Base-by-base conservation (phyloP, 2,797 vertebrate genomes). In the Peromyscus aztecus region DNA sequence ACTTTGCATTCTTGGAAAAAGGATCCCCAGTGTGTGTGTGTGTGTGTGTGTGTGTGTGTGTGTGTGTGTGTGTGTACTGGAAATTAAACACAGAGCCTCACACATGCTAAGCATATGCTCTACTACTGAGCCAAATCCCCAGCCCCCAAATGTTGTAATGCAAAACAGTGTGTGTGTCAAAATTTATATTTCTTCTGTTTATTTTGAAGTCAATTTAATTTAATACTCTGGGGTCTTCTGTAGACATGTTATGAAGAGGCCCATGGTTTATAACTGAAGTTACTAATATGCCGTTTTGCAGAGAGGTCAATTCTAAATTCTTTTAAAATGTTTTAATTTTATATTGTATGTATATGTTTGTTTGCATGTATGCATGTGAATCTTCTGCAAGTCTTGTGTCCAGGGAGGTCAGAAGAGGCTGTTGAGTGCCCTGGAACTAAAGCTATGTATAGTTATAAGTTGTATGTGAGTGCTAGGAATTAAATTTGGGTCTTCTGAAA, bases 201-300 rank as follows among this genome's bases (percentile, higher is more conserved):
- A 75, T 80, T 97, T 89, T 88, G 27, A 96, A 92, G 71, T 90
- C 27, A 71, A 19, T 59, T 94, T 85, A 37, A 6, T 84, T 94
- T 78, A 63, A 21, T 84, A 92, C 17, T 19, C 21, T 55, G 5
- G 13, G 11, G 14, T 82, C 2, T 91, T 78, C 71, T 31, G 37
- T 31, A 86, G 82, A n/a, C 52, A 95, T 95, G 76, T 95, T 59
- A 49, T 52, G 67, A 59, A 97, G 76, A 71, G 31, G 40, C 40
- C 63, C 61, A 29, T 8, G 57, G 2, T 57, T 81, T 77, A 16
- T 65, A 59, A 75, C 34, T 34, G 52, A 90, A 75, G 37, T 78
- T 88, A 46, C 23, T 73, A 87, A 82, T 59, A 71, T 43, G 77
- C 17, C 17, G 31, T 71, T 80, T 91, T 65, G 5, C 9, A 13